Evolutionary conservation across 2,113 vertebrate species (phyloP).

Genomic region (Meleagris gallopavo): DNA sequence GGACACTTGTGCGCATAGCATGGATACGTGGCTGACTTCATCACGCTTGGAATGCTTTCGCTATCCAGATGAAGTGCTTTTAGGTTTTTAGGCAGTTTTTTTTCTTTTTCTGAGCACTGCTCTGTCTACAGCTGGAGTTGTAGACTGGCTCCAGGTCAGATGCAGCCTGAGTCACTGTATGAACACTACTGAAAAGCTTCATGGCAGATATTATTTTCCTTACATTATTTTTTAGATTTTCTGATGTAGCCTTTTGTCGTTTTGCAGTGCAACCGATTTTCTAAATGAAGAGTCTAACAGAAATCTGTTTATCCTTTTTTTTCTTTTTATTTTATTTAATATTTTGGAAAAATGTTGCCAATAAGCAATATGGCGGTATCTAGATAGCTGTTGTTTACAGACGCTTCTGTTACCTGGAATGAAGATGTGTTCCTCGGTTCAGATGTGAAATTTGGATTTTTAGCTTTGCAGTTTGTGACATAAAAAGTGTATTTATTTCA

Average conservation of each 20-base stretch:
- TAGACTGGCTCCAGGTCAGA: conserved; percentile 4
- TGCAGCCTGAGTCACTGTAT: conserved; percentile 50
- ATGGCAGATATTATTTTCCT: conserved; percentile 54
- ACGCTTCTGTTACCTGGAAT: conserved; percentile 13
- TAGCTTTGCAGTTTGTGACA: conserved; percentile 30
- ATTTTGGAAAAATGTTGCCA: conserved; percentile 58
- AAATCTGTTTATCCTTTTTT: conserved; percentile 33
- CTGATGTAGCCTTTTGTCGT: neutral
- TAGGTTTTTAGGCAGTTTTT: neutral
- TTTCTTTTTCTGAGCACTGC: conserved; percentile 23
- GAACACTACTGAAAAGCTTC: conserved; percentile 57
- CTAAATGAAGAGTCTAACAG: conserved; percentile 73
- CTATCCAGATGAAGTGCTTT: conserved; percentile 8
- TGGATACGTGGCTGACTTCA: conserved; percentile 49
- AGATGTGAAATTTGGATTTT: conserved; percentile 67
- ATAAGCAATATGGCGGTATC: conserved; percentile 57
- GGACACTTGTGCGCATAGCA: conserved; percentile 35
- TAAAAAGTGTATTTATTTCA: conserved; percentile 64
- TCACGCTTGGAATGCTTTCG: conserved; percentile 2
- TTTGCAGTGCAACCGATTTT: conserved; percentile 52
- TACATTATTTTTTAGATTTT: conserved; percentile 44
- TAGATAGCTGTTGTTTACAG: conserved; percentile 73
- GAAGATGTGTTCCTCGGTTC: conserved; percentile 41
- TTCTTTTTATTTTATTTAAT: conserved; percentile 68
- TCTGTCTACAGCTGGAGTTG: neutral